Evolutionary conservation across 1,140 invertebrate genomes (phyloP).

Genomic region (Stenopsyche tienmushanensis): DNA sequence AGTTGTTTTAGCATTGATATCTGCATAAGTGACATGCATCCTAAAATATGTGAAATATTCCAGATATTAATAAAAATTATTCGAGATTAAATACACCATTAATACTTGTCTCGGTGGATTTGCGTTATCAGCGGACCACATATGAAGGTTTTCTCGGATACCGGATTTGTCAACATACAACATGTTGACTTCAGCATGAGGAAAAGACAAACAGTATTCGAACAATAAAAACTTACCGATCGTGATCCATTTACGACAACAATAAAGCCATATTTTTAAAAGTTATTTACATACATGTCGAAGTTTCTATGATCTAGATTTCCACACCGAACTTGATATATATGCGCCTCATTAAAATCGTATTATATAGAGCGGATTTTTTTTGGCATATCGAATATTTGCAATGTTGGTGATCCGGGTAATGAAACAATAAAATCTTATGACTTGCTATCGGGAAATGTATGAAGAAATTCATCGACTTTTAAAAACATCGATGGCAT

Average conservation of each 20-base stretch:
- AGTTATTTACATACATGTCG: conserved; percentile 20
- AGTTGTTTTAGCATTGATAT: too few species aligned
- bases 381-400: too few species aligned
- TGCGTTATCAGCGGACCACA: conserved; percentile 31
- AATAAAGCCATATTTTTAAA: conserved; percentile 29
- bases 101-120: conserved; percentile 18
- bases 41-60: too few species aligned
- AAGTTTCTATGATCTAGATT: conserved; percentile 18
- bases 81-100: background rate
- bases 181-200: background rate
- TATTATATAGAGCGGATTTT: too few species aligned
- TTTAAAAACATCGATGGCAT: too few species aligned
- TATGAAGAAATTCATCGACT: too few species aligned
- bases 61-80: too few species aligned
- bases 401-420: too few species aligned
- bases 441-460: too few species aligned
- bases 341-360: conserved; percentile 10
- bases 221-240: conserved; percentile 31
- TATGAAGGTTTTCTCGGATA: conserved; percentile 26
- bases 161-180: conserved; percentile 30
- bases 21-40: too few species aligned
- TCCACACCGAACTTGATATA: conserved; percentile 22
- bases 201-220: conserved; percentile 8
- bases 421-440: too few species aligned
- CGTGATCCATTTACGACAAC: conserved; percentile 32